Evolutionary conservation across 2,113 vertebrate genomes (phyloP), one percentile per base, ranked within the genome.

Genomic region (Neoarius graeffei): DNA sequence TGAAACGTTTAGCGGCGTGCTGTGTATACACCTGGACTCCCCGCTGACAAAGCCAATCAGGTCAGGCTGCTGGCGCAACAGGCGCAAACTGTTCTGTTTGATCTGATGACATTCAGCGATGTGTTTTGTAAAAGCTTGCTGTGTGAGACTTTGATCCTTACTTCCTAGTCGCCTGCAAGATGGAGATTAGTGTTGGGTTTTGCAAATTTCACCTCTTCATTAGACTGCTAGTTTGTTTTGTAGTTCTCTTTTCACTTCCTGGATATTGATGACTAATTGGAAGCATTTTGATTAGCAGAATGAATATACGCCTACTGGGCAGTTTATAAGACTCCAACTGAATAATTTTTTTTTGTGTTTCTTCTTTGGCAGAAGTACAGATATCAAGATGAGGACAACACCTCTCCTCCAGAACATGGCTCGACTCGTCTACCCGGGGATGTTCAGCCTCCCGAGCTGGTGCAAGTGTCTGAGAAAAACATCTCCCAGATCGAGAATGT

Each of bases 401-500:
- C 94, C 10, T 92, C 94, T 81, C 95, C 95, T 3, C 95, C 95
- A 90, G 96, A 96, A 64, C 95, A 94, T 88, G 93, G 94, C 91
- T 96, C 96, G 8, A 96, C 95, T 5, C 95, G 95, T 88, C 93
- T 96, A 69, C 88, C 93, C 35, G 92, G 86, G 87, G 96, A 98
- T 89, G 94, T 96, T 89, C 95, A 93, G 0, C 97, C 96, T 56
- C 97, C 97, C 0, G 98, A 99, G 92, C 91, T 99, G 89, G 98
- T 98, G 86, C 98, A 99, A 54, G 96, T 99, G 69, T 97, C 98
- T 0, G 97, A 99, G 93, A 97, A 97, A 93, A 98, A 97, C 90
- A 94, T 99, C 74, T 98, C 97, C 17, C 97, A 98, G 90, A 97
- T 99, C 79, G 97, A 99, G 89, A 98, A 97, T 76, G 95, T 99